Evolutionary conservation across 2,113 vertebrate species (phyloP), one percentile per base, ranked within the genome.

Genomic region (Macquaria australasica): DNA sequence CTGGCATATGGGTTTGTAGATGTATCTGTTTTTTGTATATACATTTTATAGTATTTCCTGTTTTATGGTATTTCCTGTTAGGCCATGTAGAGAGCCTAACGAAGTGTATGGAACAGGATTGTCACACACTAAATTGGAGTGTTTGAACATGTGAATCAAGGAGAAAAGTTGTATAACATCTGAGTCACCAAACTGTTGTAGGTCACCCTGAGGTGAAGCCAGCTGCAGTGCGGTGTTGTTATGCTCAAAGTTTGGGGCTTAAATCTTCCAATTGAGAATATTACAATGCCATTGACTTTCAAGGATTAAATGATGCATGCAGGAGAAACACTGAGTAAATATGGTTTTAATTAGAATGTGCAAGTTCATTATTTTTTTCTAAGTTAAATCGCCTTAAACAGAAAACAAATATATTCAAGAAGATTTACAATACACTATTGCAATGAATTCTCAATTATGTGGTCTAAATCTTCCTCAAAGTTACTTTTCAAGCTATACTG

Each of bases 261-360:
- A 82, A 72, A 79, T 87, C 75, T 82, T 84, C 23, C 34, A 73
- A 25, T 76, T 55, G 68, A 76, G 31, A 31, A 45, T 75, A 77
- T 77, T 51, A 68, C 64, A 82, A 73, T 63, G 59, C 56, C 60
- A 62, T 20, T 76, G 53, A 87, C 75, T 91, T 87, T 79, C 50
- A 81, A 66, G 84, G 74, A 85, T 82, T 87, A 72, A 87, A 84
- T 69, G 37, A 72, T 66, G 79, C 90, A 87, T 83, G 37, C 82
- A 72, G 41, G 51, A 81, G 58, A 80, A 85, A 87, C 69, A 85
- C 41, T 37, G 72, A 79, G 69, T 85, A 84, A 86, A 90, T 84
- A 73, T 70, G n/a, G 25, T 86, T 86, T 87, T 89, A 93, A 90
- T 90, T 89, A 77, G 50, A 87, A 68, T 68, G 31, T 55, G 56